Evolutionary conservation across 2,113 vertebrate species (phyloP), one percentile per base, ranked within the genome.

Genomic region (Lonchura striata): DNA sequence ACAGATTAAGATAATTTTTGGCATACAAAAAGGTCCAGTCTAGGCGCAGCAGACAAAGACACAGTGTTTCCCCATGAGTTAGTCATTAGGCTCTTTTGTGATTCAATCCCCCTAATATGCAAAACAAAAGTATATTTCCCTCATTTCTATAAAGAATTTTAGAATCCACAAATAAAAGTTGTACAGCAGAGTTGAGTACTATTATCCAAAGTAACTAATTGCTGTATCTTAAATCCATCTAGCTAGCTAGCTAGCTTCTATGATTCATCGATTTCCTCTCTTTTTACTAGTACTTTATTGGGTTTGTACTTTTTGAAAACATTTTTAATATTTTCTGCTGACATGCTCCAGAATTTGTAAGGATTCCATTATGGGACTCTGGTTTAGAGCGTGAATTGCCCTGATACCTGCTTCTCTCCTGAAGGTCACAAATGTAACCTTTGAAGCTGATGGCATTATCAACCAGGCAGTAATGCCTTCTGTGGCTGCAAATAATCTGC

Each of bases 1-100:
- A 68, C 50, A 94, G 65, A 84, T 90, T 54, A 78, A 77, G 85
- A 92, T 76, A 30, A 60, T 59, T 86, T 92, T 78, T 90, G 86
- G 46, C 88, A 77, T 39, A 50, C 30, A 44, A 33, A 76, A 82
- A 82, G 10, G 39, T 82, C 54, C 59, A 74, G 46, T 15, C 47
- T 65, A 88, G 71, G 50, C 39, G 39, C 57, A 72, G 53, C 9
- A 23, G 60, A 92, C 75, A 94, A 90, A 78, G 70, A 77, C 39
- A 22, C 39, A 70, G 41, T 87, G 74, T 82, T 94, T 95, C 42
- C 81, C 56, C 64, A 37, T 56, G 57, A 25, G 37, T 75, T 92
- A 79, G 70, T 87, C 74, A 82, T 71, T 63, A 74, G 54, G 3
- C 15, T 81, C 72, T 71, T 82, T 61, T 50, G 84, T 77, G 54